phyloP scores from a whole-genome alignment of 2,113 vertebrate genomes.

The Nannospalax galili region DNA sequence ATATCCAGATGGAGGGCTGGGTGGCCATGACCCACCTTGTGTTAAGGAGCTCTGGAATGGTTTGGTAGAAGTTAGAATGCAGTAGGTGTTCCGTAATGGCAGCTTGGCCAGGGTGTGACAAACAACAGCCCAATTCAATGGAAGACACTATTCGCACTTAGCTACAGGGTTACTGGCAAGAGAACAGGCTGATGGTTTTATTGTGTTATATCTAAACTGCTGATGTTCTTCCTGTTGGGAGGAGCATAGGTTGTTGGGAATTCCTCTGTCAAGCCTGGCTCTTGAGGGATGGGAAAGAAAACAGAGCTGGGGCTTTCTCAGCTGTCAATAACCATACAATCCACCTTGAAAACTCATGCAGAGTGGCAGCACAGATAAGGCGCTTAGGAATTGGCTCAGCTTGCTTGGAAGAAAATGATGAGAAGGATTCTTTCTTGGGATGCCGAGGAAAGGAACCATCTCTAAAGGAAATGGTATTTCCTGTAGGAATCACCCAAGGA shows the following conservation, averaged over 20 bases:
- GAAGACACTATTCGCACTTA: slow-evolving; percentile 61
- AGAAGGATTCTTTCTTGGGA: slow-evolving; percentile 22
- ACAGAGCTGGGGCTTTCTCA: slow-evolving; percentile 27
- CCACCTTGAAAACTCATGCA: slow-evolving; percentile 44
- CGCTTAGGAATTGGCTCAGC: slow-evolving; percentile 56
- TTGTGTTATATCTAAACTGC: slow-evolving; percentile 68
- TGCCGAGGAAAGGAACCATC: background rate
- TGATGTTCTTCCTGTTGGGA: slow-evolving; percentile 70
- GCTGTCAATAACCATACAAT: slow-evolving; percentile 57
- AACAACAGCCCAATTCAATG: slow-evolving; percentile 58
- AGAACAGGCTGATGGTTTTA: slow-evolving; percentile 62
- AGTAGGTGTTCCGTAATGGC: slow-evolving; percentile 49
- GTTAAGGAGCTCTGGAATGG: slow-evolving; percentile 29
- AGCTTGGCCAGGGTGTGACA: slow-evolving; percentile 10
- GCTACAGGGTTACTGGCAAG: slow-evolving; percentile 66
- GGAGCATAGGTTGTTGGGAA: slow-evolving; percentile 65
- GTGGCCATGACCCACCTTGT: background rate
- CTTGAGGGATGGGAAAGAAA: slow-evolving; percentile 11
- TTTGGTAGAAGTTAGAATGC: slow-evolving; percentile 48
- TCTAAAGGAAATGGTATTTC: slow-evolving; percentile 55
- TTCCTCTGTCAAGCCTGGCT: slow-evolving; percentile 66
- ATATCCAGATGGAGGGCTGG: background rate
- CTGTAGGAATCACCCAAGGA: background rate
- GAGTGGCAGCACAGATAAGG: slow-evolving; percentile 66
- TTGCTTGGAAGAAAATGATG: slow-evolving; percentile 56